These are phyloP conservation scores for Melospiza georgiana DNA, from an alignment of 2,113 vertebrate genomes.

Conservation along the genomic window DNA sequence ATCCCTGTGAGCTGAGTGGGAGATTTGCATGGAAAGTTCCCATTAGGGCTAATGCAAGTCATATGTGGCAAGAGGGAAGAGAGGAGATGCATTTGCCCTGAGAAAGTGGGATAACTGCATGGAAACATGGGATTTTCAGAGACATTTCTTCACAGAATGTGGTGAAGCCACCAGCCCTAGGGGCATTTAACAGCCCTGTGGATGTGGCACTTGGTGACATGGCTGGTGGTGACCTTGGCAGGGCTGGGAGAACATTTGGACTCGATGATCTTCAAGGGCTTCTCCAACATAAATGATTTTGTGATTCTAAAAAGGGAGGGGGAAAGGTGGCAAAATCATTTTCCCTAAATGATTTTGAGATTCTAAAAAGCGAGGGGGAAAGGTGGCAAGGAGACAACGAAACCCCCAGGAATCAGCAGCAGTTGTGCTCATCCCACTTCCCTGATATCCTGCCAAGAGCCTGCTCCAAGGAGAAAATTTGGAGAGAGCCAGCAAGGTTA, in stretches of 20 bases:
- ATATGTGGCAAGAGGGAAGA: background rate
- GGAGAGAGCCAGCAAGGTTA: background rate
- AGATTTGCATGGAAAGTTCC: background rate
- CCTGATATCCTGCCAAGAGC: background rate
- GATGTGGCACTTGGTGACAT: background rate
- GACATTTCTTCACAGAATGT: background rate
- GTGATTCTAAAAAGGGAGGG: background rate
- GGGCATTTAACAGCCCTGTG: background rate
- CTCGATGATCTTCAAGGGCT: rapidly evolving
- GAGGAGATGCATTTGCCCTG: background rate
- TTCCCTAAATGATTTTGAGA: too few species aligned
- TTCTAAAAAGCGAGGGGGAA: background rate
- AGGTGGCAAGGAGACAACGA: rapidly evolving
- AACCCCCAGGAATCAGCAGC: background rate
- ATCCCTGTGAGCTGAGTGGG: background rate
- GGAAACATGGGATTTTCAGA: background rate
- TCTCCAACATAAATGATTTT: background rate
- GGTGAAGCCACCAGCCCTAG: background rate
- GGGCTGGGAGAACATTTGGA: background rate
- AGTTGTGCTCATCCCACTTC: background rate
- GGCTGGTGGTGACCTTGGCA: background rate
- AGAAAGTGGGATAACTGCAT: background rate
- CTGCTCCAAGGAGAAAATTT: background rate
- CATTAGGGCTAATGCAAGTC: background rate
- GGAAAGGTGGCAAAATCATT: background rate